Evolutionary conservation across 2,113 vertebrate species (phyloP), one percentile per base, ranked within the genome.

Genomic region (Sciurus niger): DNA sequence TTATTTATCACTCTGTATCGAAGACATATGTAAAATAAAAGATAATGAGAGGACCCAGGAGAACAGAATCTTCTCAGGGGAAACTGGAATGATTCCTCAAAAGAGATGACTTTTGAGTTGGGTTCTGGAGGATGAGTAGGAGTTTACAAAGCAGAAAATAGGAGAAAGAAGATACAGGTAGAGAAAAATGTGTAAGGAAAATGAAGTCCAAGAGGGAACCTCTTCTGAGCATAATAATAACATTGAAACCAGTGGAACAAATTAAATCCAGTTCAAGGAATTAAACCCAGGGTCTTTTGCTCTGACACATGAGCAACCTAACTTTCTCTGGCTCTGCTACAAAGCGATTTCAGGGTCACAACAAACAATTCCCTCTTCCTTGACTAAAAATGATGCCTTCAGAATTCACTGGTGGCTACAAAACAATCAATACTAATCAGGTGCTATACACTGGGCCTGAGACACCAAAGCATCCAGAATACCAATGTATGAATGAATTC

Each of bases 391-490:
- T 11, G 76, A 97, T 40, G 55, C 43, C 95, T 92, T 96, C 93
- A 95, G 94, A 97, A 97, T 87, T 95, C 97, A 92, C 84, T 91
- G 60, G 96, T 96, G 96, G 96, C 86, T 92, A 96, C 12, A 79
- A 63, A 73, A 70, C 65, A 95, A 86, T 98, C 97, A 91, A 76
- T 98, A 96, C 70, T 97, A 96, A 98, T 94, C 93, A 94, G 89
- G 65, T 95, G 76, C 73, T 89, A 83, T 28, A 40, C 55, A 60
- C 34, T 89, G 95, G 87, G 90, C 51, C 89, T 94, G 84, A 95
- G 92, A 96, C 86, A 94, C 70, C 86, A 95, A 82, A 95, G 48
- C 65, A 92, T 93, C 51, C 78, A 95, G 84, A 93, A 96, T 91
- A 83, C 95, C 87, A 63, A 85, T 93, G 34, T 87, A 93, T n/a